Percentiles rank a stretch among this genome's conserved stretches.
Conservation (phyloP, 2,797 vertebrate genomes). For the Mus minutoides region DNA sequence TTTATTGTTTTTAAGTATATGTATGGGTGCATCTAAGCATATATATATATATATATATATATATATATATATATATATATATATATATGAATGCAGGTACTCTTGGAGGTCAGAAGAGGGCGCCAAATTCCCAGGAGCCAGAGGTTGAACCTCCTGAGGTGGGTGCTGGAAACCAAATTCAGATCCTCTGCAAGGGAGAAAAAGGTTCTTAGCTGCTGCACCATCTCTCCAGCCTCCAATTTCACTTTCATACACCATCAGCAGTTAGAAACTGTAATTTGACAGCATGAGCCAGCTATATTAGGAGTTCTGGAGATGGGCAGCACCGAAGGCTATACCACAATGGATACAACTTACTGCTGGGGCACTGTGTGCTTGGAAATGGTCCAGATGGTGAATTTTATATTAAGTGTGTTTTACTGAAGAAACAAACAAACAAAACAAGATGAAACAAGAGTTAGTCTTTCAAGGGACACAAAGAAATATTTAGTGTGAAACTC, state of each 20-base stretch:
- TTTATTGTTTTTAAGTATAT: not conserved
- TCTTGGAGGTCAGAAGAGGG: not conserved
- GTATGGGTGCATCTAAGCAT: not conserved
- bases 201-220: not conserved
- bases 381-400: not conserved
- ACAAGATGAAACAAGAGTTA: not conserved
- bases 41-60: not conserved
- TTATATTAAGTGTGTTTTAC: not conserved
- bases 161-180: not conserved
- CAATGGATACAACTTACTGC: not conserved
- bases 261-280: not conserved
- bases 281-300: not conserved
- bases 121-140: not conserved
- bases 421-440: not conserved
- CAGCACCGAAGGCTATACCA: not conserved
- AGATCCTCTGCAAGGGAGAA: not conserved
- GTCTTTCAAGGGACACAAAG: not conserved
- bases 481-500: not conserved
- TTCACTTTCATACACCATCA: not conserved
- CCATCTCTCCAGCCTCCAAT: not conserved
- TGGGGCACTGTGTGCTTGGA: not conserved
- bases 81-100: not conserved
- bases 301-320: not conserved
- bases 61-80: too few species aligned
- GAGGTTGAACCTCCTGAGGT: not conserved